Conservation (phyloP, 2,113 vertebrate genomes). For the Prochilodus magdalenae region DNA sequence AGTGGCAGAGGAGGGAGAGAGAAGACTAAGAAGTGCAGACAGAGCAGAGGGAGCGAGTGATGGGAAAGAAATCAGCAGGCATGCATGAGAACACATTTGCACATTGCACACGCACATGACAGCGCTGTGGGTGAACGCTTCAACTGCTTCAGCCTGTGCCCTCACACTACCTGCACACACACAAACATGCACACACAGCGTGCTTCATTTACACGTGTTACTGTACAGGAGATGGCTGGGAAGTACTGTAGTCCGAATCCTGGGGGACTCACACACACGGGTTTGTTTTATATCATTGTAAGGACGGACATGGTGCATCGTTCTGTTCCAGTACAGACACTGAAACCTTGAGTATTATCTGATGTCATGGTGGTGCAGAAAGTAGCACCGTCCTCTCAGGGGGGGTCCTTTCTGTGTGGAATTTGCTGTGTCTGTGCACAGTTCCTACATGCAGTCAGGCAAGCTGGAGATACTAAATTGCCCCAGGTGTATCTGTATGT, state of each 20-base stretch:
- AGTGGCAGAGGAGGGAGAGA: background rate
- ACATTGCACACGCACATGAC: slow-evolving; percentile 43
- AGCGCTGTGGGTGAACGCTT: slow-evolving; percentile 29
- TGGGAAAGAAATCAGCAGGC: slow-evolving; percentile 38
- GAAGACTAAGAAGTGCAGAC: background rate
- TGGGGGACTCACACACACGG: background rate
- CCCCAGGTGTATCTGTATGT: too few species aligned
- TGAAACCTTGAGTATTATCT: too few species aligned
- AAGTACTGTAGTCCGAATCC: background rate
- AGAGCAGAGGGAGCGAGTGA: slow-evolving; percentile 22
- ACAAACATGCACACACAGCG: background rate
- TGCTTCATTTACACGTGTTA: background rate
- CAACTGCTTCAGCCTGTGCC: slow-evolving; percentile 9
- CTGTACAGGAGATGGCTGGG: background rate
- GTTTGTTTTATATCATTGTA: too few species aligned
- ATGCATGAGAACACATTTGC: slow-evolving; percentile 38
- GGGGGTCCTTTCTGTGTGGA: too few species aligned
- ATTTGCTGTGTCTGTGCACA: too few species aligned
- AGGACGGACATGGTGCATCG: too few species aligned
- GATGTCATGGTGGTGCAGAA: too few species aligned
- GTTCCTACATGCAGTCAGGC: too few species aligned
- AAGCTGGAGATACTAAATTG: too few species aligned
- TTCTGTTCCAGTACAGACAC: too few species aligned
- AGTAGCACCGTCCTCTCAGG: too few species aligned
- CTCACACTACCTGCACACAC: slow-evolving; percentile 11